phyloP scores from a whole-genome alignment of 2,113 vertebrate species.

The Plotosus lineatus region DNA sequence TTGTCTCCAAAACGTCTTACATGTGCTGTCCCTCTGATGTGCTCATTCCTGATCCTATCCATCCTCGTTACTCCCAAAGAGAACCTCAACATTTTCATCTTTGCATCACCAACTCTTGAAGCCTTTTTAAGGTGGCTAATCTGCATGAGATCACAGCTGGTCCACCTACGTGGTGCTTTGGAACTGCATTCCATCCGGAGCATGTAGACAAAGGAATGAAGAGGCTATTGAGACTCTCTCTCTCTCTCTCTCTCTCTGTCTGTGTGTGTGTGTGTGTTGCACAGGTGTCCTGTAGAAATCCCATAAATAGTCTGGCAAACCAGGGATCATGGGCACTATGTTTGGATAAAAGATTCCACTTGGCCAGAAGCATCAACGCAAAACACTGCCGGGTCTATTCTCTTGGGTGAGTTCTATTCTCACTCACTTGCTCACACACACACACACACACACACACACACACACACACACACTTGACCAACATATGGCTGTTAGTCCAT shows the following conservation, averaged over 20 bases:
- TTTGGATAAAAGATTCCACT: slow-evolving; percentile 78
- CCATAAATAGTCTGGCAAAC: not conserved
- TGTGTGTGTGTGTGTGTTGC: slow-evolving; percentile 24
- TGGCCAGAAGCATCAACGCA: slow-evolving; percentile 72
- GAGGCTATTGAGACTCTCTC: too few species aligned
- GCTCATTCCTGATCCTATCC: too few species aligned
- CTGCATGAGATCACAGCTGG: too few species aligned
- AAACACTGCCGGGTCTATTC: slow-evolving; percentile 83
- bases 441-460: not conserved
- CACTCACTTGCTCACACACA: slow-evolving; percentile 1
- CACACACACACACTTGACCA: not conserved
- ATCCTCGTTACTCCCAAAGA: too few species aligned
- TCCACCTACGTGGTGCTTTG: too few species aligned
- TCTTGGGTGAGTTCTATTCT: slow-evolving; percentile 70
- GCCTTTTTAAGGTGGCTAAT: too few species aligned
- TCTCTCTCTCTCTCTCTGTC: not conserved
- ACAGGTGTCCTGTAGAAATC: slow-evolving; percentile 74
- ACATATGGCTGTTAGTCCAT: not conserved
- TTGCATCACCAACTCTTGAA: too few species aligned
- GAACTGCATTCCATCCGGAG: too few species aligned
- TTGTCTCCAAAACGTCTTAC: too few species aligned
- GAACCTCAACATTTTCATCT: too few species aligned
- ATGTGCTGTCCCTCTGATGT: too few species aligned
- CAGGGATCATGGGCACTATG: slow-evolving; percentile 76
- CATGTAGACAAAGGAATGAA: too few species aligned